Conservation (phyloP, 2,113 vertebrate species). For the Cynoglossus semilaevis region DNA sequence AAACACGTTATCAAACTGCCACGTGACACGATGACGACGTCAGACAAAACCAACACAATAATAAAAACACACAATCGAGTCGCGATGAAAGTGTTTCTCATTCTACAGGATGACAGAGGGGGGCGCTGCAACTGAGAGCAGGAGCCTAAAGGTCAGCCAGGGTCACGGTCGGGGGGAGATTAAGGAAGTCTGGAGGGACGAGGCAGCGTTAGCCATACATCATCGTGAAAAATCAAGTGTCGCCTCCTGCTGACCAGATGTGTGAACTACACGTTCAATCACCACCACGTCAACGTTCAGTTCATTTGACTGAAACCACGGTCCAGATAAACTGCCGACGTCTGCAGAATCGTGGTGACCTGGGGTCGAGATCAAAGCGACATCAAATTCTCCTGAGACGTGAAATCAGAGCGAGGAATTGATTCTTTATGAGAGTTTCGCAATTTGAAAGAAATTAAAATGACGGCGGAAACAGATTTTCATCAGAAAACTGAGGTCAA, state of each 20-base stretch:
- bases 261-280: conserved; percentile 1
- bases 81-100: conserved; percentile 61
- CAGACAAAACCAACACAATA: too few species aligned
- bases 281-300: conserved; percentile 10
- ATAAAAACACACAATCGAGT: conserved; percentile 61
- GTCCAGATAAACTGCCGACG: too few species aligned
- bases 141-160: conserved; percentile 59
- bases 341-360: too few species aligned
- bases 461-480: too few species aligned
- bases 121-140: too few species aligned
- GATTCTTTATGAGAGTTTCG: too few species aligned
- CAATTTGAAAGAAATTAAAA: too few species aligned
- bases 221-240: conserved; percentile 23
- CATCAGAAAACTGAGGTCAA: too few species aligned
- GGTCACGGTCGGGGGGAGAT: too few species aligned
- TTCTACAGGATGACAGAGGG: conserved; percentile 31
- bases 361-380: too few species aligned
- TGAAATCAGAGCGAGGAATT: too few species aligned
- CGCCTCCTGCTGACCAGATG: conserved; percentile 11
- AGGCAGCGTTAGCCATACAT: conserved; percentile 11
- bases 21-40: conserved; percentile 43
- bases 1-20: conserved; percentile 40
- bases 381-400: too few species aligned
- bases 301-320: not conserved
- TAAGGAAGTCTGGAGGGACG: conserved; percentile 2